Percentiles rank a stretch among this genome's conserved stretches.
Conservation (phyloP, 2,797 vertebrate species). For the Mus spretus region DNA sequence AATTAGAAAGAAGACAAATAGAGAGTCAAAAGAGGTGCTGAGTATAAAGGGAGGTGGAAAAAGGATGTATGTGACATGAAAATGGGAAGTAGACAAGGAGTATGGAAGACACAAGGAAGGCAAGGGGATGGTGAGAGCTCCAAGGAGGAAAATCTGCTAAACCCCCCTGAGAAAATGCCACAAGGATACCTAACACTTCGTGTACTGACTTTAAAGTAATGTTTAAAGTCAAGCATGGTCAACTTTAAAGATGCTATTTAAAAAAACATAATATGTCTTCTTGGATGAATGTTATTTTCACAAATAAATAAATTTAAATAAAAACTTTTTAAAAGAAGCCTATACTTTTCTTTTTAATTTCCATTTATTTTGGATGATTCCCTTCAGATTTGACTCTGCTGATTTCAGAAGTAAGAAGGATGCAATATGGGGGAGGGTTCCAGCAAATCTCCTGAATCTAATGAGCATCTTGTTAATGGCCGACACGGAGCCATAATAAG, state of each 20-base stretch:
- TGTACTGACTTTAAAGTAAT: neutral
- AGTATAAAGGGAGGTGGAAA: too few species aligned
- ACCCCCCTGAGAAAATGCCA: neutral
- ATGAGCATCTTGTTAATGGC: conserved; percentile 38
- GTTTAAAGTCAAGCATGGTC: neutral
- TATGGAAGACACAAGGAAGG: too few species aligned
- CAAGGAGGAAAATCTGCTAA: neutral
- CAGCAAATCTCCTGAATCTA: neutral
- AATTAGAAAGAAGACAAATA: neutral
- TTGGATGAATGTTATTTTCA: conserved; percentile 12
- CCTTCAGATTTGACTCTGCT: neutral
- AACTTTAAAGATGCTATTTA: neutral
- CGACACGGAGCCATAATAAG: neutral
- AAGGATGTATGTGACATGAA: neutral
- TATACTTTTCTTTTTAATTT: conserved; percentile 47
- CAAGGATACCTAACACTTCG: neutral
- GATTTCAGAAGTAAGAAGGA: conserved; percentile 5
- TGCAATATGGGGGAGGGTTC: conserved; percentile 14
- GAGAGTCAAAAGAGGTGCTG: neutral
- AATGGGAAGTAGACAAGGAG: neutral
- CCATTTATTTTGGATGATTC: conserved; percentile 20
- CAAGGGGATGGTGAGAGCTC: neutral
- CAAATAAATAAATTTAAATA: neutral
- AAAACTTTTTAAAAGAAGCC: neutral
- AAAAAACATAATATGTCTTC: conserved; percentile 38